Evolutionary conservation across 2,113 vertebrate genomes (phyloP).

Genomic region (Lamprologus ornatipinnis): DNA sequence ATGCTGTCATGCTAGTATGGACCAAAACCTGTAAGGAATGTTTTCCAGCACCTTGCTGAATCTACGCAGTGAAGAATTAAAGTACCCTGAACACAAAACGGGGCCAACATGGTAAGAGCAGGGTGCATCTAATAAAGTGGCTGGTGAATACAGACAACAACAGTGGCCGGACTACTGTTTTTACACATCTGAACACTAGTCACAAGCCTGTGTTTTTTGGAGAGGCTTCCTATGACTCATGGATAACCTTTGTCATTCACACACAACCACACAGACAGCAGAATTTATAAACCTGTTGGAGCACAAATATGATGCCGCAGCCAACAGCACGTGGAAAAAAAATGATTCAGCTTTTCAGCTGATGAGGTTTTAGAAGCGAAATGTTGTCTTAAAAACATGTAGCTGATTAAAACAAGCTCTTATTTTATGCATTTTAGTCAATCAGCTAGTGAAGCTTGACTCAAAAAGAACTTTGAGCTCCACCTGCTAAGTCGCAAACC

Average conservation of each 20-base stretch:
- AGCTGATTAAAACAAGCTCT: not conserved
- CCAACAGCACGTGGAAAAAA: not conserved
- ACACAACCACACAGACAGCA: not conserved
- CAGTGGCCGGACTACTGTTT: not conserved
- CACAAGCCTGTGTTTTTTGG: not conserved
- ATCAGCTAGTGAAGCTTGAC: not conserved
- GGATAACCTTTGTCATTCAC: not conserved
- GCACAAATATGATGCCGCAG: not conserved
- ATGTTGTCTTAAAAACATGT: not conserved
- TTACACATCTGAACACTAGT: not conserved
- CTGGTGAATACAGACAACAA: not conserved
- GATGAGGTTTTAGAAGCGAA: not conserved
- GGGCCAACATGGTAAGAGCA: not conserved
- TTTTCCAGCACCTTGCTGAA: not conserved
- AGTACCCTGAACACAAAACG: not conserved
- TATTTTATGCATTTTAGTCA: not conserved
- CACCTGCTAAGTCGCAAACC: not conserved
- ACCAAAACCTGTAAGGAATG: not conserved
- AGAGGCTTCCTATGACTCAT: slow-evolving; percentile 14
- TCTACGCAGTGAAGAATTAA: not conserved
- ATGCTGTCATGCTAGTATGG: not conserved
- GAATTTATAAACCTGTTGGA: not conserved
- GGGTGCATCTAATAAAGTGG: not conserved
- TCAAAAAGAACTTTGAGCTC: not conserved
- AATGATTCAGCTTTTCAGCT: not conserved